These are phyloP conservation scores for Odontomachus brunneus DNA, from an alignment of 1,140 invertebrate genomes.

Conservation along the genomic window DNA sequence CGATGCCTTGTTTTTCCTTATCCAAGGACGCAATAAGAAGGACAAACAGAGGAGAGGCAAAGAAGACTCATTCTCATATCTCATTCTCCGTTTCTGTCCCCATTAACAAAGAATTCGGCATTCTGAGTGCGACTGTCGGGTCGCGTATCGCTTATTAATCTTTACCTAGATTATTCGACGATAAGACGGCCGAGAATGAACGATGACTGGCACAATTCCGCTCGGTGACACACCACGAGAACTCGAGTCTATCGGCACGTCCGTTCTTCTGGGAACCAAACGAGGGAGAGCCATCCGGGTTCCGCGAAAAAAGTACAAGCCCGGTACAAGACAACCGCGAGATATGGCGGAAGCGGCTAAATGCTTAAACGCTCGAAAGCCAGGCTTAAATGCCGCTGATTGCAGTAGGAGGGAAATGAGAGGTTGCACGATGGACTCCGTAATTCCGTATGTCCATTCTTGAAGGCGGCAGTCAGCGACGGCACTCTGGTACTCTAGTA, in stretches of 20 bases:
- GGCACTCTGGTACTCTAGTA: constrained; percentile 25
- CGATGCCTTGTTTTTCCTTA: too few species aligned
- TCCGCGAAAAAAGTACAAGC: constrained; percentile 53
- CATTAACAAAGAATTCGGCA: too few species aligned
- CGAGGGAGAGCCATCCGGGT: constrained; percentile 45
- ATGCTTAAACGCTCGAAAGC: constrained; percentile 79
- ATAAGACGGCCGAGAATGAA: neutral
- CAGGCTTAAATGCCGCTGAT: constrained; percentile 79
- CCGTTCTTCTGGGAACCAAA: constrained; percentile 57
- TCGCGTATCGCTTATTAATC: too few species aligned
- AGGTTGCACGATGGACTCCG: constrained; percentile 72
- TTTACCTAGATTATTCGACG: neutral
- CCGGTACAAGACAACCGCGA: constrained; percentile 55
- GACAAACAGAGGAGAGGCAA: too few species aligned
- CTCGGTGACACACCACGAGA: constrained; percentile 1
- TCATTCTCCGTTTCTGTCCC: too few species aligned
- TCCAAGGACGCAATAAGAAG: too few species aligned
- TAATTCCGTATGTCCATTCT: constrained; percentile 59
- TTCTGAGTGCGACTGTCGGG: too few species aligned
- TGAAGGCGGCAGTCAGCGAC: constrained; percentile 50
- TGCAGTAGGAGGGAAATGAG: constrained; percentile 83
- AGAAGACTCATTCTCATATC: too few species aligned
- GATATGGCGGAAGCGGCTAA: constrained; percentile 80
- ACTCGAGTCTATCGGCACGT: constrained; percentile 25
- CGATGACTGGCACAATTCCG: constrained; percentile 1